These are phyloP conservation scores for Anoplophora glabripennis DNA, from an alignment of 1,140 invertebrate species.

Conservation along the genomic window DNA sequence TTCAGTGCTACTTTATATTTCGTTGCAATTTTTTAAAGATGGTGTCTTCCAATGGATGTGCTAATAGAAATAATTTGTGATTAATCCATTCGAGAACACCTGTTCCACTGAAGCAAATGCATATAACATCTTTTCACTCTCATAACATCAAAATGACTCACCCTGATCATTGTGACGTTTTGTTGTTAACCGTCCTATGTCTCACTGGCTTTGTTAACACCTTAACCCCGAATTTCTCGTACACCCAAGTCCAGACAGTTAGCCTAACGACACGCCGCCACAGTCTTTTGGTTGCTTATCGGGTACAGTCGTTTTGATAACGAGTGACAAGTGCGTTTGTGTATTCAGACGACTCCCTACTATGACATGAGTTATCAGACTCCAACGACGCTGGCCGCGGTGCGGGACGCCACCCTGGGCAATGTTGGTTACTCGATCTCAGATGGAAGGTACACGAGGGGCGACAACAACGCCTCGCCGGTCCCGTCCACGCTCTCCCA, in stretches of 20 bases:
- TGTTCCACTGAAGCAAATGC: constrained; percentile 5
- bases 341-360: constrained; percentile 52
- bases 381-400: constrained; percentile 60
- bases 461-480: constrained; percentile 80
- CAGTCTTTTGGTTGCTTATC: not conserved
- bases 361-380: constrained; percentile 68
- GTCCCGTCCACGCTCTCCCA: constrained; percentile 52
- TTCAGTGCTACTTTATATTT: too few relatives aligned
- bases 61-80: too few relatives aligned
- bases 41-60: too few relatives aligned
- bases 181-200: not conserved
- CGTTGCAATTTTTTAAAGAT: too few relatives aligned
- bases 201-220: too few relatives aligned
- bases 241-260: constrained; percentile 10
- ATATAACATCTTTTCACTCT: constrained; percentile 36
- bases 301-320: constrained; percentile 7
- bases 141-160: constrained; percentile 34
- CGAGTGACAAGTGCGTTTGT: constrained; percentile 10
- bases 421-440: constrained; percentile 70
- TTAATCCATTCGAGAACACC: too few relatives aligned
- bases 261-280: constrained; percentile 1
- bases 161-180: constrained; percentile 20
- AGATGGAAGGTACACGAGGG: constrained; percentile 71
- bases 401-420: constrained; percentile 63
- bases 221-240: constrained; percentile 6